Percentiles rank a stretch among this genome's conserved stretches.
Evolutionary conservation across 2,113 vertebrate species (phyloP).

Genomic region (Epinephelus fuscoguttatus): DNA sequence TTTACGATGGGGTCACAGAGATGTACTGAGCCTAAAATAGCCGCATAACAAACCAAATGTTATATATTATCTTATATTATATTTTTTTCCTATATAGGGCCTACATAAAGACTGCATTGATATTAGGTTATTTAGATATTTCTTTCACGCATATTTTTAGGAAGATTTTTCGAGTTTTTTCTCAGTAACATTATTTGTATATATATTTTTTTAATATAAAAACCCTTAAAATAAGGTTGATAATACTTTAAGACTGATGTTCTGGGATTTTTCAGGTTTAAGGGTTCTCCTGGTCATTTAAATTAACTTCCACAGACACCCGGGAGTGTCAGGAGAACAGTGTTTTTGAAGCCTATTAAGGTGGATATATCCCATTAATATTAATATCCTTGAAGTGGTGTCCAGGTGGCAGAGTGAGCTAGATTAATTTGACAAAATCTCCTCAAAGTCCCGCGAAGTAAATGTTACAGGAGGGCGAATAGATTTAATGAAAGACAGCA

Average conservation of each 20-base stretch:
- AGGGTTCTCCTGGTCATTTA: conserved; percentile 11
- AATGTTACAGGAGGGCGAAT: not conserved
- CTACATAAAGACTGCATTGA: too few relatives aligned
- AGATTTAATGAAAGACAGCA: not conserved
- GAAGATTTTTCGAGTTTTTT: not conserved
- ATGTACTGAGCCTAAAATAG: not conserved
- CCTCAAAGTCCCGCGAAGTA: conserved; percentile 10
- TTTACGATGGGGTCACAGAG: not conserved
- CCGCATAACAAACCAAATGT: too few relatives aligned
- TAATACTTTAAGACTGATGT: not conserved
- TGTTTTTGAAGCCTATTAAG: not conserved
- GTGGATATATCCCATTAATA: not conserved
- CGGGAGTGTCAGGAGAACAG: not conserved
- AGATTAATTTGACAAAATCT: not conserved
- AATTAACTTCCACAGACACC: conserved; percentile 29
- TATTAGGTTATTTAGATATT: too few relatives aligned
- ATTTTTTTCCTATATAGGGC: too few relatives aligned
- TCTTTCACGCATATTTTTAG: too few relatives aligned
- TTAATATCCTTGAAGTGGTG: conserved; percentile 14
- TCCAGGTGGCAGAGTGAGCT: not conserved
- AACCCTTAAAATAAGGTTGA: not conserved
- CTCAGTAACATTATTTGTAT: not conserved
- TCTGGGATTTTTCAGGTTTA: not conserved
- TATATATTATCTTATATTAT: too few relatives aligned
- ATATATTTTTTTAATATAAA: not conserved